Evolutionary conservation across 2,888 invertebrate species (phyloP).

Genomic region (Apamea epomidion): DNA sequence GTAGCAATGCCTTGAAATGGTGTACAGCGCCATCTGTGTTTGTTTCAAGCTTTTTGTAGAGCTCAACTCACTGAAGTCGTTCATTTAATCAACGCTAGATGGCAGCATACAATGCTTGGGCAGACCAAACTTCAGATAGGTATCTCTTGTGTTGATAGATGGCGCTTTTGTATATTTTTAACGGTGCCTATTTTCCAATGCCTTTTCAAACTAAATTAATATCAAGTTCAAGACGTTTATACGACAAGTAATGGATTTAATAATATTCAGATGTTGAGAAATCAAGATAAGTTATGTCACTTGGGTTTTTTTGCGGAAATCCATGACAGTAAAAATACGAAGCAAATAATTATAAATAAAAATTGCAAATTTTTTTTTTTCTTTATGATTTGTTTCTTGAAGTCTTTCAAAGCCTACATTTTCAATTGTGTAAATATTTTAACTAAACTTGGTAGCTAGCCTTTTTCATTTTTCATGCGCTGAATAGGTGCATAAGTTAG

Average conservation of each 20-base stretch:
- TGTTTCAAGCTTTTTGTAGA: accelerated
- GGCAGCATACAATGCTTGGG: slow-evolving; percentile 7
- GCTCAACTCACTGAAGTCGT: not conserved
- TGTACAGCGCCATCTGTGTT: slow-evolving; percentile 59
- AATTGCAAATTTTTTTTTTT: too few species aligned
- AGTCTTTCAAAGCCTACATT: not conserved
- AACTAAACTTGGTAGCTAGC: not conserved
- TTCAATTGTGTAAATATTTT: not conserved
- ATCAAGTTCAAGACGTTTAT: too few species aligned
- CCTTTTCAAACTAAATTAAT: not conserved
- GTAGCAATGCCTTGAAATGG: not conserved
- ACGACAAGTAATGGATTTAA: not conserved
- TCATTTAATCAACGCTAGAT: slow-evolving; percentile 25
- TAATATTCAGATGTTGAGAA: not conserved
- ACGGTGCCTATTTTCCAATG: not conserved
- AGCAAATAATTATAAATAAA: not conserved
- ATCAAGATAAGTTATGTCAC: not conserved
- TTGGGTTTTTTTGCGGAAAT: not conserved
- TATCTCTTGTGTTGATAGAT: slow-evolving; percentile 37
- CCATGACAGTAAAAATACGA: not conserved
- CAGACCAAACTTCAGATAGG: not conserved
- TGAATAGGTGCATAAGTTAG: not conserved
- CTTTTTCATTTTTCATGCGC: not conserved
- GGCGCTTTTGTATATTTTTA: slow-evolving; percentile 35
- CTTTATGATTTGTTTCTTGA: too few species aligned